Conservation (phyloP, 2,888 invertebrate genomes). For the Lordiphosa andalusiaca region DNA sequence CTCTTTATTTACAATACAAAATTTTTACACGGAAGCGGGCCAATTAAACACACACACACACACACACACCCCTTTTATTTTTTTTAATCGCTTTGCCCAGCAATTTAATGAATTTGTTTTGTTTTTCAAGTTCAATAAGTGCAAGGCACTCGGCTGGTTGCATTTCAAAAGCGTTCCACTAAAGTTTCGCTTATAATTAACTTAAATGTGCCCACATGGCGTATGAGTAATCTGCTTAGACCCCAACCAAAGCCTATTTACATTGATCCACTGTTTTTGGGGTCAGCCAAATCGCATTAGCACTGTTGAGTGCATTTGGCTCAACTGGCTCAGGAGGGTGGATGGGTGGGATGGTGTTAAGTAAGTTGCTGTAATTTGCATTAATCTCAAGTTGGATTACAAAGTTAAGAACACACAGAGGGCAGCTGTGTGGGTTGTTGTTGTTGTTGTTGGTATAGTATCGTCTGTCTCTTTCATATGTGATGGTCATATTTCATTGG, state of each 20-base stretch:
- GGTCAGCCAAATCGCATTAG: slow-evolving; percentile 9
- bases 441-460: too few relatives aligned
- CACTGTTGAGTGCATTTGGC: slow-evolving; percentile 1
- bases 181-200: slow-evolving; percentile 50
- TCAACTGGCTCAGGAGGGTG: not conserved
- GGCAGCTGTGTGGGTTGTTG: too few relatives aligned
- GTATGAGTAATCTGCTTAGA: slow-evolving; percentile 63
- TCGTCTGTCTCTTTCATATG: too few relatives aligned
- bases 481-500: too few relatives aligned
- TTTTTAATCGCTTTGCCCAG: slow-evolving; percentile 14
- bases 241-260: slow-evolving; percentile 39
- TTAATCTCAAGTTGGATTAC: not conserved
- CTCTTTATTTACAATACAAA: slow-evolving; percentile 35
- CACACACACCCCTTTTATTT: not conserved
- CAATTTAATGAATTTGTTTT: slow-evolving; percentile 42
- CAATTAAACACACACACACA: not conserved
- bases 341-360: not conserved
- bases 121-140: slow-evolving; percentile 35
- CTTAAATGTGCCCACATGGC: slow-evolving; percentile 56
- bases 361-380: slow-evolving; percentile 5
- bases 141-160: slow-evolving; percentile 24
- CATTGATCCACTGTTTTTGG: slow-evolving; percentile 18
- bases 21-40: slow-evolving; percentile 2
- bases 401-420: too few relatives aligned
- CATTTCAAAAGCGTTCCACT: slow-evolving; percentile 16